Conservation (phyloP, 2,113 vertebrate genomes). For the Solea solea region DNA sequence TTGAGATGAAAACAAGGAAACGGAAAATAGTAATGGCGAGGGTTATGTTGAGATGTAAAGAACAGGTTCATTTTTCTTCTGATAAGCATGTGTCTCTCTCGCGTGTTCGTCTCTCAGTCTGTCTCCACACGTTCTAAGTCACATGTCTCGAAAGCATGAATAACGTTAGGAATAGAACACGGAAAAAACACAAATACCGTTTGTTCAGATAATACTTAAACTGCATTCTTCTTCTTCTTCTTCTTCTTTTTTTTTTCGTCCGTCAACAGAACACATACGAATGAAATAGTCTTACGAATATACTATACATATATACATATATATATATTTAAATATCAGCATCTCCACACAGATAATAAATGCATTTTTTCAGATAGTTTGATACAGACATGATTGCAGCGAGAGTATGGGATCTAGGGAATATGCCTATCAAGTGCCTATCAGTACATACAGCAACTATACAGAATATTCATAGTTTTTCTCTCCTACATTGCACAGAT, state of each 20-base stretch:
- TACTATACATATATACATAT: constrained; percentile 50
- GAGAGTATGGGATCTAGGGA: constrained; percentile 77
- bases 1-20: constrained; percentile 67
- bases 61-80: constrained; percentile 65
- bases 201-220: constrained; percentile 57
- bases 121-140: constrained; percentile 61
- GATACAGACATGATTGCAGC: constrained; percentile 71
- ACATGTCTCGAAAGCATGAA: constrained; percentile 42
- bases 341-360: constrained; percentile 70
- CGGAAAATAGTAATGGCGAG: constrained; percentile 57
- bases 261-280: constrained; percentile 70
- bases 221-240: constrained; percentile 32
- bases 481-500: constrained; percentile 79
- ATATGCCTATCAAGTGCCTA: constrained; percentile 85
- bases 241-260: constrained; percentile 39
- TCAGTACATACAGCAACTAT: constrained; percentile 82
- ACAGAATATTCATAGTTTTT: constrained; percentile 81
- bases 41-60: constrained; percentile 54
- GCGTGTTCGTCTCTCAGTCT: constrained; percentile 59
- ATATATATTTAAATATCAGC: constrained; percentile 73
- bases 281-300: constrained; percentile 75
- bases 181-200: constrained; percentile 35
- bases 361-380: constrained; percentile 72
- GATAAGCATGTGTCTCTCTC: constrained; percentile 64
- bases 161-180: constrained; percentile 49